Base-by-base conservation (phyloP, 2,888 invertebrate genomes). In the Folsomia manolachei region DNA sequence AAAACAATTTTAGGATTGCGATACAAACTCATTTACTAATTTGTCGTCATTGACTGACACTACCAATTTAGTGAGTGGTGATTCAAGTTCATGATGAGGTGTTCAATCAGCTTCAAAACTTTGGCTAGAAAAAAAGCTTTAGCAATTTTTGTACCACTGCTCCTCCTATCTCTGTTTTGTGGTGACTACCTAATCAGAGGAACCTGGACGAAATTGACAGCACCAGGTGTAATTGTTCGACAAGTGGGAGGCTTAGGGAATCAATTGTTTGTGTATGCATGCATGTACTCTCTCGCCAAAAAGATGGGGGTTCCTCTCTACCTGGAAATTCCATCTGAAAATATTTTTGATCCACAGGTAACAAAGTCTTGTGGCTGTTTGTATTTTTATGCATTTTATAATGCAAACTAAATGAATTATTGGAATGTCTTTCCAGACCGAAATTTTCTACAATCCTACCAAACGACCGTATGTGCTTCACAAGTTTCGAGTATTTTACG, bases 251-350 rank as follows among this genome's bases (percentile, higher is more conserved):
- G 60, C 4, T 21, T 60, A 60, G 60, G 60, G 60, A 60, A 60
- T n/a, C 60, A 60, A 60, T 60, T 60, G 23, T 60, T 60, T n/a
- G n/a, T 19, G 7, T 60, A 60, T 60, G 60, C 60, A 7, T 19
- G 60, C 23, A 19, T 21, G 60, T 60, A 19, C 23, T n/a, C 60
- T 11, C 19, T 21, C 23, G 60, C 60, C 4, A 60, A n/a, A n/a
- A 60, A 60, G 60, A 19, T 60, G n/a, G 23, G 23, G 7, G 4
- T 60, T 60, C 60, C 60, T 4, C 7, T 60, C 23, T 60, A 60
- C 60, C 7, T 60, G 39, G 39, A 39, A 14, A 39, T 39, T 14
- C 39, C 39, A 14, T 39, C 39, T 4, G 39, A 4, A 4, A 39
- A 14, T 9, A 4, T 39, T 4, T 39, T 39, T 7, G n/a, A 60